phyloP scores from a whole-genome alignment of 2,113 vertebrate genomes.

The Marcusenius ussheri region DNA sequence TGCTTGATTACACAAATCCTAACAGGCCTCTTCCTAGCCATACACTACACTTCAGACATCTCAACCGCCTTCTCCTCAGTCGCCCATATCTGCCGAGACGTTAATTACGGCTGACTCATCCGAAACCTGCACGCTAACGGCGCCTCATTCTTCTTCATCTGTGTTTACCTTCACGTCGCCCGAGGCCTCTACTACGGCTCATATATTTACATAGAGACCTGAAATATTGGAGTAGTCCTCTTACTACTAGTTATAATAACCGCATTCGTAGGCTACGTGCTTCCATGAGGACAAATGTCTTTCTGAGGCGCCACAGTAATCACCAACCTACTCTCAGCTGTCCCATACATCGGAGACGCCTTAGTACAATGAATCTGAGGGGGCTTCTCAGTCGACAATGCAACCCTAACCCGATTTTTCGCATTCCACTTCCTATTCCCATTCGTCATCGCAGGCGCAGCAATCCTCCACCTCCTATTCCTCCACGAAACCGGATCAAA shows the following conservation, averaged over 20 bases:
- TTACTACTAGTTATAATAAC: conserved; percentile 12
- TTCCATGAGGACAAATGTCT: neutral
- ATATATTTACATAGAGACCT: conserved; percentile 21
- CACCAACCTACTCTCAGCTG: neutral
- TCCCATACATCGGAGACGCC: neutral
- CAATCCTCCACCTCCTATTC: neutral
- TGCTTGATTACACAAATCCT: conserved; percentile 21
- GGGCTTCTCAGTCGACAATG: neutral
- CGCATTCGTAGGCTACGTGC: conserved; percentile 25
- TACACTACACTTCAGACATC: conserved; percentile 32
- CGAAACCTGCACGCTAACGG: conserved; percentile 21
- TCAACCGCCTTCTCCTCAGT: conserved; percentile 27
- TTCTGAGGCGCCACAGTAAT: neutral
- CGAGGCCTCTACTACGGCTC: conserved; percentile 21
- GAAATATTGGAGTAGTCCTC: conserved; percentile 13
- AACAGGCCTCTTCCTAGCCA: conserved; percentile 29
- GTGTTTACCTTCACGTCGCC: conserved; percentile 7
- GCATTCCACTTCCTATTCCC: conserved; percentile 16
- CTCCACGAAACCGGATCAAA: conserved; percentile 19
- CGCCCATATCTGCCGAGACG: conserved; percentile 20
- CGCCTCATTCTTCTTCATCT: conserved; percentile 36
- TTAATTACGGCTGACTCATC: conserved; percentile 33
- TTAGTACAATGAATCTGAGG: neutral
- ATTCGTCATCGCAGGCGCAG: neutral
- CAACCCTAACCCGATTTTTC: neutral